Base-by-base conservation (phyloP, 2,888 invertebrate species). In the Trisateles emortualis region DNA sequence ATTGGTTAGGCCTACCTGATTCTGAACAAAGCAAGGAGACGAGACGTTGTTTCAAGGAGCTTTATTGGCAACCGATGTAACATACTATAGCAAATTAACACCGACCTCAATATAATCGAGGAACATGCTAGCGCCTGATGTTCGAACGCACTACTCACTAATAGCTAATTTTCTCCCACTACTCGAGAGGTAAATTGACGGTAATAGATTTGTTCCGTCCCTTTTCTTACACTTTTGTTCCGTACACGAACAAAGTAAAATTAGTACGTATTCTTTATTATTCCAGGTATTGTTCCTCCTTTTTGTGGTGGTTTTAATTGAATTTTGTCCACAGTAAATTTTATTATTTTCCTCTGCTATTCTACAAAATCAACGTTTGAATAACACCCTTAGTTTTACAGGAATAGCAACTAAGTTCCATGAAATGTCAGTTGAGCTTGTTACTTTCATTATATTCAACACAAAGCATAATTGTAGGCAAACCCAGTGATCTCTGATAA, bases 51-150 rank as follows among this genome's bases (percentile, higher is more conserved):
- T 79, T 79, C 69, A 62, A 71, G 70, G 19, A 60, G 79, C 77
- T 84, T 85, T 85, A 86, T 86, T 84, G 86, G 80, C 72, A 72
- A 75, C 77, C 75, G 58, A 72, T 72, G 79, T 80, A 75, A 79
- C 80, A 79, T 81, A 79, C 76, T 79, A 79, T 81, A 72, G 77
- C 81, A 83, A 84, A 84, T 86, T 87, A 86, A 83, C 86, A 82
- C 78, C 68, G 72, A 78, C 78, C 79, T 74, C 83, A 79, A 78
- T 81, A 81, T 79, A 76, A 82, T 81, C 74, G 73, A 67, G 64
- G 73, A 79, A 79, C 79, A 73, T 68, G 74, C 73, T 70, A 71
- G 72, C 56, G 72, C 68, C 72, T 72, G 61, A 64, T 59, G 72
- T 73, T 68, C 66, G 57, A 68, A 66, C 72, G 57, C 63, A 69